Conservation (phyloP, 2,888 invertebrate genomes). For the Diplazon laetatorius region DNA sequence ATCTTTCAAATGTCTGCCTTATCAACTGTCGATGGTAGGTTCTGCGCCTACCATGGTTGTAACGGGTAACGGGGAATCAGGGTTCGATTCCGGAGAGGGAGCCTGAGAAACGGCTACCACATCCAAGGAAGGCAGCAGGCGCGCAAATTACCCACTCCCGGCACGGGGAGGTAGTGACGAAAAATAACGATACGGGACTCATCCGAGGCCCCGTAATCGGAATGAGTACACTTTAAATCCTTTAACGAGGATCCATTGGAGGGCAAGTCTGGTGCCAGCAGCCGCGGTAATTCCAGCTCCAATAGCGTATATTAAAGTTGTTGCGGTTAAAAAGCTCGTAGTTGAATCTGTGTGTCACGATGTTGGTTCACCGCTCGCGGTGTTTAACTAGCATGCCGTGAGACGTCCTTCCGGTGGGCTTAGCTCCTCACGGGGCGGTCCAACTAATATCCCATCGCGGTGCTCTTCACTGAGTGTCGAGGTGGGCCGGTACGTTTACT, state of each 20-base stretch:
- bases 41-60: too few relatives aligned
- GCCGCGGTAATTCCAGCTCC: constrained; percentile 89
- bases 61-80: too few relatives aligned
- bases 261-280: constrained; percentile 89
- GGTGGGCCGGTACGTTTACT: constrained; percentile 85
- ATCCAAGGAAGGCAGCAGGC: too few relatives aligned
- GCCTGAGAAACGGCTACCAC: too few relatives aligned
- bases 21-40: too few relatives aligned
- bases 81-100: too few relatives aligned
- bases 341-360: constrained; percentile 84
- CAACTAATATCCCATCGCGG: constrained; percentile 76
- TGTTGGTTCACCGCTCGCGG: constrained; percentile 83
- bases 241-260: constrained; percentile 86
- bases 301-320: constrained; percentile 86
- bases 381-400: constrained; percentile 73
- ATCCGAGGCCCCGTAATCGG: too few relatives aligned
- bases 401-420: constrained; percentile 72
- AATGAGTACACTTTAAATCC: too few relatives aligned
- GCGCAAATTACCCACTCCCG: too few relatives aligned
- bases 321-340: constrained; percentile 87
- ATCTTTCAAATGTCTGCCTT: too few relatives aligned
- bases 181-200: too few relatives aligned
- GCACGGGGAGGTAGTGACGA: too few relatives aligned
- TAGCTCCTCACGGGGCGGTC: constrained; percentile 69
- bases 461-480: constrained; percentile 81